Conservation (phyloP, 1,140 invertebrate species). For the Microplitis mediator region DNA sequence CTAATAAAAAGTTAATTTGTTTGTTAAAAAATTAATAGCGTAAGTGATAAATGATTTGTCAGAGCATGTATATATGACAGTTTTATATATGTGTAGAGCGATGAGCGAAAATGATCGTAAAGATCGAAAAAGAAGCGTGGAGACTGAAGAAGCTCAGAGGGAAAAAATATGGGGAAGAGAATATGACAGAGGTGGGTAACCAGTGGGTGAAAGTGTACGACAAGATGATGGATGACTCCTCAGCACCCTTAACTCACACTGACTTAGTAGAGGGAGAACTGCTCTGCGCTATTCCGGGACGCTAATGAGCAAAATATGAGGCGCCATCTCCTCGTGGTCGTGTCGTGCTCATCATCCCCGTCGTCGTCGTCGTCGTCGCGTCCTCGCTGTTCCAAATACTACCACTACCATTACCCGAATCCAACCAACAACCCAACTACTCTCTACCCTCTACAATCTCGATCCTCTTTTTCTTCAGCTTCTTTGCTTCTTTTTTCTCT, state of each 20-base stretch:
- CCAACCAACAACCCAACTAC: constrained; percentile 21
- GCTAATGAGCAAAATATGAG: constrained; percentile 64
- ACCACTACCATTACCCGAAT: constrained; percentile 3
- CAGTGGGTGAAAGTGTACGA: constrained; percentile 46
- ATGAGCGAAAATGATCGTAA: constrained; percentile 6
- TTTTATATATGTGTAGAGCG: neutral
- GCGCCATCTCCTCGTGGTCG: constrained; percentile 43
- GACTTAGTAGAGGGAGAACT: constrained; percentile 40
- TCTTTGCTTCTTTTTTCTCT: constrained; percentile 19
- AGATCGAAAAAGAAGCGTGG: constrained; percentile 11
- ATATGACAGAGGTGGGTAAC: neutral
- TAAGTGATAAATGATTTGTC: constrained; percentile 24
- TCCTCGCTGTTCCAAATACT: neutral
- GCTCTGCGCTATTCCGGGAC: constrained; percentile 55
- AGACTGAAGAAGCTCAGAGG: neutral
- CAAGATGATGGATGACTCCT: constrained; percentile 60
- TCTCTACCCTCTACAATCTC: neutral
- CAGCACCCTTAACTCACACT: constrained; percentile 41
- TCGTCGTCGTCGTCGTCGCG: constrained; percentile 12
- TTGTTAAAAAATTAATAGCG: neutral
- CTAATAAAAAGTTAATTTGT: neutral
- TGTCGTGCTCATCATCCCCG: no score
- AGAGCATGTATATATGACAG: neutral
- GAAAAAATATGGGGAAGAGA: neutral
- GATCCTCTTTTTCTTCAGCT: constrained; percentile 15